Evolutionary conservation across 2,113 vertebrate genomes (phyloP), one percentile per base, ranked within the genome.

Genomic region (Petrocephalus microphthalmus): DNA sequence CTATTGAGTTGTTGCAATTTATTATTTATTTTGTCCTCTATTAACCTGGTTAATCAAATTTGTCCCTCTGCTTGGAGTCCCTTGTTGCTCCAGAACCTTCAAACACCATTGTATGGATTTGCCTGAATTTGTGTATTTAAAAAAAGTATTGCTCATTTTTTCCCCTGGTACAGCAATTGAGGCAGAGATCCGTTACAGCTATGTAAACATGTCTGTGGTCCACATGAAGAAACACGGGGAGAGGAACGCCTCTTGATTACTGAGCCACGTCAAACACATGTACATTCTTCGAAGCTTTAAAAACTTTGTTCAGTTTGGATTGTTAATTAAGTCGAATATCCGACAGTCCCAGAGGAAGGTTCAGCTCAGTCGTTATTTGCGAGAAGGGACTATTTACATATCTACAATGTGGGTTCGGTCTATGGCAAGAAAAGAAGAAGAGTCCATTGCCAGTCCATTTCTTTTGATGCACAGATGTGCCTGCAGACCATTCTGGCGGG

Each of bases 121-220:
- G 25, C 60, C 87, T n/a, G 37, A 52, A 49, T 37, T 88, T 7
- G 13, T 33, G 11, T 67, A 29, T 64, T 60, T 60, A 86, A 49
- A 49, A 74, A 74, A 51, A 25, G 29, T 90, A 90, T 52, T 85
- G 88, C 52, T 56, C 86, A n/a, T 74, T 89, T 88, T 67, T 85
- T 90, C 87, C 89, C 89, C 89, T 91, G 91, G 89, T 92, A 92
- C 92, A 93, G 92, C 91, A 91, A 20, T 47, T 47, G 81, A 93
- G 91, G 92, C 92, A 94, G 93, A 93, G 93, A 92, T 91, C 88
- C 88, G 71, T 29, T 85, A 88, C 92, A 93, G 93, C 93, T 93
- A 92, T 87, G 84, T 89, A 95, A 94, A 94, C 92, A 94, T 74
- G 87, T 74, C 92, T 90, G 88, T 86, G 83, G 84, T 90, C 91